Base-by-base conservation (phyloP, 2,113 vertebrate genomes). In the Ondatra zibethicus region DNA sequence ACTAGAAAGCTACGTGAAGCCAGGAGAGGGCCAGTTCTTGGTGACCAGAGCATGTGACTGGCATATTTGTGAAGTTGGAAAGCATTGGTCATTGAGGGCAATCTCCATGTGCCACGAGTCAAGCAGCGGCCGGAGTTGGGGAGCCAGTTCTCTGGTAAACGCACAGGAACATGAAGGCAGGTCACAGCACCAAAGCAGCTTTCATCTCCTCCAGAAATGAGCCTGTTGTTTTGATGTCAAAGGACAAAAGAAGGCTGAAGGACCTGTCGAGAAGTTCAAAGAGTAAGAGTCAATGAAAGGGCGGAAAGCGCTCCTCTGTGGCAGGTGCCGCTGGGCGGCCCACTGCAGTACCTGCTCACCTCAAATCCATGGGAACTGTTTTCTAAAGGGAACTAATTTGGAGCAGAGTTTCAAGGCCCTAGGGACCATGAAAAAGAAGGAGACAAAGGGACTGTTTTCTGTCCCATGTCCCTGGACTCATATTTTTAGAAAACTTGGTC, bases 401-500 rank as follows among this genome's bases (percentile, higher is more conserved):
- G 70, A 85, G 50, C 55, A 95, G 9, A 88, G 72, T 78, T 78
- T 87, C 77, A 42, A 89, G 88, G 93, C 52, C 65, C 61, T 77
- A 21, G 76, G 39, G 91, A 52, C 91, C 85, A 13, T 86, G 86
- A 80, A 72, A 68, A 93, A 68, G 23, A n/a, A 21, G 61, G 52
- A 52, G 50, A 52, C 33, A 36, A 96, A 93, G 65, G 36, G 89
- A 10, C n/a, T 42, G 33, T 86, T 91, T 86, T 93, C 93, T 87
- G 25, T 55, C 66, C 77, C 75, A 36, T 3, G 11, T 88, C 91
- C 27, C 0, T 45, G 29, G 42, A 52, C 81, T 95, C 29, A 1
- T 42, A 89, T 93, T 92, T 95, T 93, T 86, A 92, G 91, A 95
- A 95, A 96, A 96, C 14, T n/a, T 78, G 92, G 65, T 81, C 50